Percentiles rank a stretch among this genome's conserved stretches.
Evolutionary conservation across 2,113 vertebrate species (phyloP).

Genomic region (Nothoprocta pentlandii): DNA sequence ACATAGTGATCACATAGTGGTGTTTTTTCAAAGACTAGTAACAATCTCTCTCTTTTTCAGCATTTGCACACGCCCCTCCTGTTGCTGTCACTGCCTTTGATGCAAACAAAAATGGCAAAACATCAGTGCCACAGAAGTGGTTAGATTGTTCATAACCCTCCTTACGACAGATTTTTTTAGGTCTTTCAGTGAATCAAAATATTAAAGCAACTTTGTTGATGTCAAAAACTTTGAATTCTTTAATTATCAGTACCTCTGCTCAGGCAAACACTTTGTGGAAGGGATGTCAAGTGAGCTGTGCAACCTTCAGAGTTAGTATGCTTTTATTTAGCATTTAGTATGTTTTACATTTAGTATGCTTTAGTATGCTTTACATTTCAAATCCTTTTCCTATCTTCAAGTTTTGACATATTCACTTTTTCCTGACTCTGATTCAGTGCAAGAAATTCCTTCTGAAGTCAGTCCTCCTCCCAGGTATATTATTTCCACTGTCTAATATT

Average conservation of each 20-base stretch:
- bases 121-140: not conserved
- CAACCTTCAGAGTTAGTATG: too few species aligned
- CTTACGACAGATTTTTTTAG: not conserved
- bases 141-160: not conserved
- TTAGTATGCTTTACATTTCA: not conserved
- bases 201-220: not conserved
- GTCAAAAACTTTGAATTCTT: too few species aligned
- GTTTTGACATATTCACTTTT: not conserved
- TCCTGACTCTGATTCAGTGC: not conserved
- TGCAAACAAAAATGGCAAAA: not conserved
- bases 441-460: not conserved
- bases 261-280: not conserved
- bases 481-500: not conserved
- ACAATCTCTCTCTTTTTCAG: not conserved
- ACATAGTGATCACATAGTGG: too few species aligned
- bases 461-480: not conserved
- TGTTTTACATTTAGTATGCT: too few species aligned
- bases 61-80: not conserved
- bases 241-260: too few species aligned
- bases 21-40: too few species aligned
- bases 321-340: too few species aligned
- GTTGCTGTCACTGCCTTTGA: not conserved
- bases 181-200: not conserved
- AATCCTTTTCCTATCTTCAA: not conserved
- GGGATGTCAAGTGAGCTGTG: too few species aligned